A percentile compares a stretch with the other conserved stretches of the same genome.
These are phyloP conservation scores for Orycteropus afer DNA, from an alignment of 2,113 vertebrate species.

Conservation along the genomic window DNA sequence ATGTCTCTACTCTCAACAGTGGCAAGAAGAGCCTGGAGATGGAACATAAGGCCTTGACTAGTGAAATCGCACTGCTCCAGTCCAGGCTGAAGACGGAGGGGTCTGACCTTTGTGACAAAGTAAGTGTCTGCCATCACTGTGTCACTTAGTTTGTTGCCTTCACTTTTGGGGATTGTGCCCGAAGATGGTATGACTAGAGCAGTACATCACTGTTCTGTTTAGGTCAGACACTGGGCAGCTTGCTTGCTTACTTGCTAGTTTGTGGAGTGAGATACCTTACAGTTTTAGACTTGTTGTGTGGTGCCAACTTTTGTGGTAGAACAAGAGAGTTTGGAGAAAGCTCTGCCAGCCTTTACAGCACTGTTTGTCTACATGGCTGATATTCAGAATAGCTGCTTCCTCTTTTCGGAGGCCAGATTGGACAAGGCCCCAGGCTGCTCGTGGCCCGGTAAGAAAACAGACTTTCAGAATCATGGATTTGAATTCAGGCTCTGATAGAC, in stretches of 20 bases:
- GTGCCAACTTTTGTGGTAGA: neutral
- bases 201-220: neutral
- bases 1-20: conserved; percentile 93
- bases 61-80: conserved; percentile 93
- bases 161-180: neutral
- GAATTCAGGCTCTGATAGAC: neutral
- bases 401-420: neutral
- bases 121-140: conserved; percentile 65
- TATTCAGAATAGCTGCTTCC: neutral
- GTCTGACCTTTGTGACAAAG: conserved; percentile 96
- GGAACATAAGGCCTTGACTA: conserved; percentile 93
- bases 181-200: neutral
- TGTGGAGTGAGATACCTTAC: neutral
- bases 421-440: neutral
- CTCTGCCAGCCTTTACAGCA: neutral
- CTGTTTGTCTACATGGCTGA: accelerated
- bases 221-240: neutral
- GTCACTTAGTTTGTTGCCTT: accelerated
- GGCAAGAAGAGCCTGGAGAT: conserved; percentile 95
- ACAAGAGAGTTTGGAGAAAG: neutral
- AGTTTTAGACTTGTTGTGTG: accelerated
- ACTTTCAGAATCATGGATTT: neutral
- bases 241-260: neutral
- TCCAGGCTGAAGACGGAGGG: conserved; percentile 96
- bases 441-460: neutral